Evolutionary conservation across 2,888 invertebrate genomes (phyloP).

Genomic region (Zonitis immaculata): DNA sequence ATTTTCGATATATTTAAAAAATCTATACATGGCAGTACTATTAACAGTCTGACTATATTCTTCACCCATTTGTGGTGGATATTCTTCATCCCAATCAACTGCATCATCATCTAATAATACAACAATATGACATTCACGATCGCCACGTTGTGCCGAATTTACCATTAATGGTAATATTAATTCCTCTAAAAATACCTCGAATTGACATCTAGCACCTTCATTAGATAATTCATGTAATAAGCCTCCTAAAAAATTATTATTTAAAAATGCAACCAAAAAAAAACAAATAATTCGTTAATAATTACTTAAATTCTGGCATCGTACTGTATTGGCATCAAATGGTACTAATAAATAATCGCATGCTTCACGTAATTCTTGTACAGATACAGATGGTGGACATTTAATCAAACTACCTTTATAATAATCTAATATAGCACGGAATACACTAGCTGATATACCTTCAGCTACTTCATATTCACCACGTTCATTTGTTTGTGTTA

Average conservation of each 20-base stretch:
- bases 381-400: conserved; percentile 93
- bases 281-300: conserved; percentile 24
- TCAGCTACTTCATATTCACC: conserved; percentile 96
- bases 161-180: conserved; percentile 96
- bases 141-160: conserved; percentile 86
- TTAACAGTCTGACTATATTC: conserved; percentile 97
- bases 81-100: conserved; percentile 98
- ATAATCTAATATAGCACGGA: conserved; percentile 91
- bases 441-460: conserved; percentile 92
- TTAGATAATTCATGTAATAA: conserved; percentile 97
- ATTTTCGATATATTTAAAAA: conserved; percentile 99
- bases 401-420: conserved; percentile 87
- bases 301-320: conserved; percentile 93
- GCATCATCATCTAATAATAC: conserved; percentile 93
- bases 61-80: conserved; percentile 99
- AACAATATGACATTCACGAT: conserved; percentile 96
- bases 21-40: conserved; percentile 92
- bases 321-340: conserved; percentile 92
- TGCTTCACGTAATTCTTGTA: conserved; percentile 95
- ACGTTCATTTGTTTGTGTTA: conserved; percentile 90
- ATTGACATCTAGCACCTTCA: conserved; percentile 97
- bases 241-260: conserved; percentile 58
- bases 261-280: neutral
- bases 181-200: conserved; percentile 93
- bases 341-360: conserved; percentile 98